Percentiles rank a stretch among this genome's conserved stretches.
Evolutionary conservation across 2,113 vertebrate genomes (phyloP).

Genomic region (Sprattus sprattus): DNA sequence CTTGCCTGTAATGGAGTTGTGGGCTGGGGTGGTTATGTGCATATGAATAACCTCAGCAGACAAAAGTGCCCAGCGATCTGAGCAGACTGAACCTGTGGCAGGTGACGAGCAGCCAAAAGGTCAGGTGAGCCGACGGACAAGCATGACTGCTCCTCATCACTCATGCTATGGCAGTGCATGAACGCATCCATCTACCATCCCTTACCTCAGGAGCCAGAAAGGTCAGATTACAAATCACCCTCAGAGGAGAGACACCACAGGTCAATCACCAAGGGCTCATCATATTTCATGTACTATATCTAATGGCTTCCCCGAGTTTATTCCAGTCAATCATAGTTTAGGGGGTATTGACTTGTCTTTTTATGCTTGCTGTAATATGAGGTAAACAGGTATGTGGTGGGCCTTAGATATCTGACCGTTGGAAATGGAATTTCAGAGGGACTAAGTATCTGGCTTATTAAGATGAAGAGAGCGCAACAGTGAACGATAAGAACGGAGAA

Average conservation of each 20-base stretch:
- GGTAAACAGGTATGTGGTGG: neutral
- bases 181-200: constrained; percentile 6
- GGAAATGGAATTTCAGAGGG: neutral
- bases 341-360: neutral
- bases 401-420: neutral
- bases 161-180: constrained; percentile 30
- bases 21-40: neutral
- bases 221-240: constrained; percentile 36
- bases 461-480: neutral
- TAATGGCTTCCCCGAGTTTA: neutral
- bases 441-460: neutral
- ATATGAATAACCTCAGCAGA: neutral
- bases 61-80: neutral
- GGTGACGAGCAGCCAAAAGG: neutral
- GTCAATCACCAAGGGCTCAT: constrained; percentile 1
- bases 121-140: neutral
- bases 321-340: neutral
- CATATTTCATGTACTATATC: constrained; percentile 2
- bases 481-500: neutral
- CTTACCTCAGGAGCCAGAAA: constrained; percentile 23
- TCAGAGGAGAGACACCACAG: constrained; percentile 1
- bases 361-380: neutral
- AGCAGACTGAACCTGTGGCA: neutral
- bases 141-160: constrained; percentile 21
- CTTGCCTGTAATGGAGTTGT: neutral